Conservation (phyloP, 1,140 invertebrate species). For the Aporrectodea caliginosa region DNA sequence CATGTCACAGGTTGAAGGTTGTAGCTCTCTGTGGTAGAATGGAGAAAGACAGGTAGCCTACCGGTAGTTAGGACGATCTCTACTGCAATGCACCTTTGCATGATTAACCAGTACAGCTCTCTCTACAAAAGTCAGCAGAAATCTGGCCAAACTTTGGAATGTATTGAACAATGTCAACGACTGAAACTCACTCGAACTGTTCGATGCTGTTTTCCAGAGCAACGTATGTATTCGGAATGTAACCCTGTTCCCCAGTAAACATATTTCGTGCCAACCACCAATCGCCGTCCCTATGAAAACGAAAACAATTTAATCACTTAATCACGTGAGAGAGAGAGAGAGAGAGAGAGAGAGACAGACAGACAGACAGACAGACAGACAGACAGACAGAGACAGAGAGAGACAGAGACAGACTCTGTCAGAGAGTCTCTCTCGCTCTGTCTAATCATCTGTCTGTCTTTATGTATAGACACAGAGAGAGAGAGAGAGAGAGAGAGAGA, state of each 20-base stretch:
- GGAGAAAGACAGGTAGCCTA: background rate
- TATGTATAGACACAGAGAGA: too few relatives aligned
- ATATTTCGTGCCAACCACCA: constrained; percentile 21
- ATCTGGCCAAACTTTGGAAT: too few relatives aligned
- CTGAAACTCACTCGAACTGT: constrained; percentile 18
- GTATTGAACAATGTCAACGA: background rate
- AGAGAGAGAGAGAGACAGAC: background rate
- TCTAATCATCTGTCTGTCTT: too few relatives aligned
- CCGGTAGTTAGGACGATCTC: too few relatives aligned
- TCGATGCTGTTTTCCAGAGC: constrained; percentile 18
- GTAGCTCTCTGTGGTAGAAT: background rate
- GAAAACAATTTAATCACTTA: background rate
- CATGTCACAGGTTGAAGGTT: background rate
- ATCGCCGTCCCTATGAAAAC: constrained; percentile 11
- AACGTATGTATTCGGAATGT: constrained; percentile 21
- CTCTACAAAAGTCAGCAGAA: background rate
- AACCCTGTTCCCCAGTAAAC: background rate
- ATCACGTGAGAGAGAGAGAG: background rate
- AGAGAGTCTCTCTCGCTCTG: too few relatives aligned
- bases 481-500: too few relatives aligned
- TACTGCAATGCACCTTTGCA: too few relatives aligned
- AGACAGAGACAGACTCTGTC: background rate
- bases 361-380: constrained; percentile 1
- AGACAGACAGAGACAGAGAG: constrained; percentile 1
- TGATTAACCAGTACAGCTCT: too few relatives aligned